These are phyloP conservation scores for Aspidiotus rigidus DNA, from an alignment of 2,888 invertebrate species.

Conservation along the genomic window DNA sequence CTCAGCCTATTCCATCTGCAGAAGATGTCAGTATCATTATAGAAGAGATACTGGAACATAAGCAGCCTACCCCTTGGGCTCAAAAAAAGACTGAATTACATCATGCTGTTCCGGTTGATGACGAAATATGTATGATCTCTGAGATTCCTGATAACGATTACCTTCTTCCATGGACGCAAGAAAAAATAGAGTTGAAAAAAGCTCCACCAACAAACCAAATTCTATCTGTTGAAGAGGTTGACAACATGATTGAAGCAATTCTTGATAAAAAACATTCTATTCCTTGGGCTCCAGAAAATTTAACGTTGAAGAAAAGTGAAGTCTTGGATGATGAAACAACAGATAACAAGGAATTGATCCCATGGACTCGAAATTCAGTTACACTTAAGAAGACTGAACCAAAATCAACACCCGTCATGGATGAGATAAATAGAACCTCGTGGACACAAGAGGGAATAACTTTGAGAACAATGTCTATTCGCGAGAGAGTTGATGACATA, in stretches of 20 bases:
- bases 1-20: no score
- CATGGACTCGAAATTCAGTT: no score
- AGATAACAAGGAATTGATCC: slow-evolving; percentile 36
- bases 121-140: no score
- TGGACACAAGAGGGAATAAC: no score
- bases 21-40: no score
- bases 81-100: slow-evolving; percentile 42
- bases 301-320: slow-evolving; percentile 35
- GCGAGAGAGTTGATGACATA: no score
- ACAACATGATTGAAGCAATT: no score
- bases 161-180: slow-evolving; percentile 42
- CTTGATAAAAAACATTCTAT: slow-evolving; percentile 15
- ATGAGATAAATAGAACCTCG: no score
- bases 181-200: slow-evolving; percentile 41
- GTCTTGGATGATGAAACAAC: slow-evolving; percentile 29
- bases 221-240: neutral
- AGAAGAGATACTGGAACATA: slow-evolving; percentile 36
- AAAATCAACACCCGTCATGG: no score
- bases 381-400: no score
- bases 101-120: slow-evolving; percentile 36
- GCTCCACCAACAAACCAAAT: neutral
- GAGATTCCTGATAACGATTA: no score
- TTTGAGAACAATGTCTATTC: no score
- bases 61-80: slow-evolving; percentile 41
- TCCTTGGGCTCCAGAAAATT: slow-evolving; percentile 35